A percentile compares a stretch with the other conserved stretches of the same genome.
These are phyloP conservation scores for Tragelaphus strepsiceros DNA, from an alignment of 2,113 vertebrate genomes.

Conservation along the genomic window DNA sequence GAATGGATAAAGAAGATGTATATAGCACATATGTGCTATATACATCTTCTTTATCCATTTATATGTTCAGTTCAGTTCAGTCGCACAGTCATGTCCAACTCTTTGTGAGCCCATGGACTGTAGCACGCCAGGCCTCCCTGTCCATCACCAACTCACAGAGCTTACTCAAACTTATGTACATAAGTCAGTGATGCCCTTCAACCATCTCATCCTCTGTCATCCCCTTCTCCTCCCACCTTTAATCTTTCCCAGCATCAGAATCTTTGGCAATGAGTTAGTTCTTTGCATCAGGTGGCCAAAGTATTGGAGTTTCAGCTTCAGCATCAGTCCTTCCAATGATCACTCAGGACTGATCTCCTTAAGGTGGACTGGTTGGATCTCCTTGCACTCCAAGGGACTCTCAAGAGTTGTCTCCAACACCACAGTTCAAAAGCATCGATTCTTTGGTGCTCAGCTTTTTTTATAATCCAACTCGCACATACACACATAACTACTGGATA, in stretches of 20 bases:
- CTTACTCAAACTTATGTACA: background rate
- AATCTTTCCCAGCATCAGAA: background rate
- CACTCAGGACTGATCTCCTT: background rate
- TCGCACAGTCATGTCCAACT: background rate
- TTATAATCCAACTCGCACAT: background rate
- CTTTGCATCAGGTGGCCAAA: background rate
- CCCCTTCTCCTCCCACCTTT: background rate
- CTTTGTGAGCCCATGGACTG: background rate
- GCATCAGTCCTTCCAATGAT: background rate
- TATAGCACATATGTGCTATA: background rate
- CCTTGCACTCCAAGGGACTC: background rate
- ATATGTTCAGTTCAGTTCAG: background rate
- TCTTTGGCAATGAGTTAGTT: background rate
- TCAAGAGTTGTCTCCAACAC: background rate
- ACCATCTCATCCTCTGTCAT: background rate
- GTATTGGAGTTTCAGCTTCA: background rate
- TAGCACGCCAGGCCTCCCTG: background rate
- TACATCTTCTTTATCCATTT: background rate
- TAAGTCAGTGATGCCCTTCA: background rate
- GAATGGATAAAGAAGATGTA: background rate
- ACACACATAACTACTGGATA: background rate
- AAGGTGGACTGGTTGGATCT: background rate
- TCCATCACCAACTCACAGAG: background rate
- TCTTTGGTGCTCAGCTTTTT: background rate
- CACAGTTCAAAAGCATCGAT: background rate